These are phyloP conservation scores for Melozone crissalis DNA, from an alignment of 2,113 vertebrate genomes.

Conservation along the genomic window DNA sequence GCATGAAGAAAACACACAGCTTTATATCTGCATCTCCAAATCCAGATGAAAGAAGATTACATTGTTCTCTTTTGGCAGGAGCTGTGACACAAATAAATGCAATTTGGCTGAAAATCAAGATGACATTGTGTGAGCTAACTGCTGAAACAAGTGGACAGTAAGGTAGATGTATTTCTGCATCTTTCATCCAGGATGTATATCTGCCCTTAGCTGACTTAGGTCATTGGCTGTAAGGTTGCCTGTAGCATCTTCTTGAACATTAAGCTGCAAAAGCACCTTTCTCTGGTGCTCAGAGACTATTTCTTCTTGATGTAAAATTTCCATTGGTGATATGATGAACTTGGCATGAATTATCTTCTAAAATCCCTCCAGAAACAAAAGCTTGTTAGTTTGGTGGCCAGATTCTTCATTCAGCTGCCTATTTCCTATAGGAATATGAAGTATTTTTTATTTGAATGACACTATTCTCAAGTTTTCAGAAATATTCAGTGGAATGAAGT, in stretches of 20 bases:
- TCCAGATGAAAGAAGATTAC: background rate
- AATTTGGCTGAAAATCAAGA: constrained; percentile 15
- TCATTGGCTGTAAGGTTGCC: background rate
- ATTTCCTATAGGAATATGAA: background rate
- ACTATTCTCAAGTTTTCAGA: background rate
- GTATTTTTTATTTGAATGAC: background rate
- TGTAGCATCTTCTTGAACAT: background rate
- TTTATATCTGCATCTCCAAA: background rate
- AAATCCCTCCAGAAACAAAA: background rate
- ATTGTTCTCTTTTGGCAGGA: background rate
- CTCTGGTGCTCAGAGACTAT: background rate
- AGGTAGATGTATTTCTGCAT: background rate
- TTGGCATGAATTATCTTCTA: background rate
- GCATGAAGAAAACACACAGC: background rate
- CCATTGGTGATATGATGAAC: background rate
- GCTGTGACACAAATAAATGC: background rate
- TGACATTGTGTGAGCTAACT: background rate
- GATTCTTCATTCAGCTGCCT: background rate
- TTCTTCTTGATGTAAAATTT: background rate
- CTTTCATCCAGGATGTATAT: background rate
- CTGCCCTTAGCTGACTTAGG: background rate
- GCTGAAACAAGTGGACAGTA: background rate
- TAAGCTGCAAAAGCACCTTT: background rate
- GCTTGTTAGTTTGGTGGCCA: background rate
- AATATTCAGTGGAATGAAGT: background rate